Evolutionary conservation across 1,140 invertebrate genomes (phyloP).

Genomic region (Platorchestia sp.): DNA sequence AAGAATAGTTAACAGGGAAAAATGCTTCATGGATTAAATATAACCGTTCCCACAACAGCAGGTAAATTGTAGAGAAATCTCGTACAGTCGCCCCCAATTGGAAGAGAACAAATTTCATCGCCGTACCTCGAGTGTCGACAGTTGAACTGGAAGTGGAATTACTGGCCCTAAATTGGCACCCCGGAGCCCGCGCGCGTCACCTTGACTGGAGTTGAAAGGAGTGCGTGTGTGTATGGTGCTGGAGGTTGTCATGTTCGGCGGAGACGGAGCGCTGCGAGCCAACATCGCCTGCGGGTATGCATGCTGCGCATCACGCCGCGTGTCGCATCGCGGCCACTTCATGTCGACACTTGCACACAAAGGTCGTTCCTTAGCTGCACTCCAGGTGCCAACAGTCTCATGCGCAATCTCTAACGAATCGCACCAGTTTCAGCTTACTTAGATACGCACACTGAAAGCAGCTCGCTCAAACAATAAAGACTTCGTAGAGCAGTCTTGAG

Average conservation of each 20-base stretch:
- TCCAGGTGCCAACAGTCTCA: background rate
- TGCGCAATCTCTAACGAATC: background rate
- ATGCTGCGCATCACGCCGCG: background rate
- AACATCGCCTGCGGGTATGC: background rate
- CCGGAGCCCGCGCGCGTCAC: background rate
- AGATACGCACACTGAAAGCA: background rate
- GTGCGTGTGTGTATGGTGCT: background rate
- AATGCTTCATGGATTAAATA: background rate
- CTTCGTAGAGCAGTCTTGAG: background rate
- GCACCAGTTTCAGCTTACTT: background rate
- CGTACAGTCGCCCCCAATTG: background rate
- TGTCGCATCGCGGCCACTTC: background rate
- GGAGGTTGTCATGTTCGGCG: background rate
- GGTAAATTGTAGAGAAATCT: background rate
- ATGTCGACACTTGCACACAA: background rate
- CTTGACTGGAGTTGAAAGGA: background rate
- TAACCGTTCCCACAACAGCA: background rate
- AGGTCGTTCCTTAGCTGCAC: background rate
- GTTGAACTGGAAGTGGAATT: background rate
- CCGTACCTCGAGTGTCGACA: background rate
- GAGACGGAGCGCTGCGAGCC: background rate
- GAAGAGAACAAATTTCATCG: background rate
- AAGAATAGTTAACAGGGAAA: background rate
- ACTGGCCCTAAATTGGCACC: background rate
- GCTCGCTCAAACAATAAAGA: background rate